Conservation (phyloP, 2,888 invertebrate species). For the Craniophora ligustri region DNA sequence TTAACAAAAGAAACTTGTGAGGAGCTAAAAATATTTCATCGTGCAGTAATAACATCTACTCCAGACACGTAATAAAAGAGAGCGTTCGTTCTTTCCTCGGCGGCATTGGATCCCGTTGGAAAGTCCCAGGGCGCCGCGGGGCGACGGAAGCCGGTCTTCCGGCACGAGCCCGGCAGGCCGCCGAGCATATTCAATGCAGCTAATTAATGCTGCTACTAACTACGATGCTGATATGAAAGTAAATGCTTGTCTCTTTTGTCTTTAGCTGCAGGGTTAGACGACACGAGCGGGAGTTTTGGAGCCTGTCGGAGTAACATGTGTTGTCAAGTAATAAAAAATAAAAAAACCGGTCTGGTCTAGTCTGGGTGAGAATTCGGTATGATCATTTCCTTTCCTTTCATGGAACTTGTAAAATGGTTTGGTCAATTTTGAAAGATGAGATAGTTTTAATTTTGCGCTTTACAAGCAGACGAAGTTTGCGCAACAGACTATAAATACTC, state of each 20-base stretch:
- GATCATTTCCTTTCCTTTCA: too few species aligned
- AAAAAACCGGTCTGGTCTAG: too few species aligned
- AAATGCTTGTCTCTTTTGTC: conserved; percentile 41
- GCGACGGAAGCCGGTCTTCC: conserved; percentile 78
- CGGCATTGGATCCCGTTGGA: conserved; percentile 62
- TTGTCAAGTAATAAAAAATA: background rate
- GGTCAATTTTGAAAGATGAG: too few species aligned
- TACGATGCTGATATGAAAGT: conserved; percentile 42
- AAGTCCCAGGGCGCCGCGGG: conserved; percentile 58
- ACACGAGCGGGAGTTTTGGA: background rate
- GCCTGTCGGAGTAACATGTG: background rate
- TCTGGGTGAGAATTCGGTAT: too few species aligned
- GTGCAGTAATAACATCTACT: background rate
- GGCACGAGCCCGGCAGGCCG: conserved; percentile 63
- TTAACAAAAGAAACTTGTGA: background rate
- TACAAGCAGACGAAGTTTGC: too few species aligned
- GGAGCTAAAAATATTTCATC: background rate
- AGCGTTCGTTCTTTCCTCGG: conserved; percentile 30
- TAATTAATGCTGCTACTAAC: conserved; percentile 69
- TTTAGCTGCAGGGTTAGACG: conserved; percentile 9
- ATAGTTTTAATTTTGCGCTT: too few species aligned
- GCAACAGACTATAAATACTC: too few species aligned
- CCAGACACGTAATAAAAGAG: conserved; percentile 23
- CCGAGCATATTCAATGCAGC: conserved; percentile 70
- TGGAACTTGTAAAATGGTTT: too few species aligned